Conservation (phyloP, 2,113 vertebrate genomes). For the Chaetorhynchus papuensis region DNA sequence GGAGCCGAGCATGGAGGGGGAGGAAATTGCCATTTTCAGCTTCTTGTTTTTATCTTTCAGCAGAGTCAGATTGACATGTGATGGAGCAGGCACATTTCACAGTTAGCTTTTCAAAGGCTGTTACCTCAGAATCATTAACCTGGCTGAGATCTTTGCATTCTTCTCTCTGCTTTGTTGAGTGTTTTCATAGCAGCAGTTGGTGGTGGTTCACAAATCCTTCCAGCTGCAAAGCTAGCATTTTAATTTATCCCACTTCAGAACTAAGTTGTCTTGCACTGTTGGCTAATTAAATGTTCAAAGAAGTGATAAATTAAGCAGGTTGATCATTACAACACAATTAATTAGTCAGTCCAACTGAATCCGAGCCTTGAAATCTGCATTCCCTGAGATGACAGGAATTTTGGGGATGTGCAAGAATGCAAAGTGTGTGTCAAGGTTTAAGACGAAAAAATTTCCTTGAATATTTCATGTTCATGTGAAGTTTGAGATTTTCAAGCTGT, state of each 20-base stretch:
- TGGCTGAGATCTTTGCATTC: constrained; percentile 6
- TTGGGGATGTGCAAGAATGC: background rate
- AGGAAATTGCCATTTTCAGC: background rate
- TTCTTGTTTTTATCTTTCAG: background rate
- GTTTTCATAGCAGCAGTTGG: constrained; percentile 53
- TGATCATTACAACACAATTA: constrained; percentile 78
- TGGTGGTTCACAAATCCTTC: constrained; percentile 62
- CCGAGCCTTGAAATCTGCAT: constrained; percentile 28
- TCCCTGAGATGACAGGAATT: constrained; percentile 15
- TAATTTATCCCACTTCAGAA: constrained; percentile 80
- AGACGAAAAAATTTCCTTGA: background rate
- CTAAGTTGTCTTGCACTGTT: constrained; percentile 79
- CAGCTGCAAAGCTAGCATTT: constrained; percentile 75
- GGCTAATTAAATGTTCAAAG: constrained; percentile 87
- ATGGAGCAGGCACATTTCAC: background rate
- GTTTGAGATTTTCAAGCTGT: background rate
- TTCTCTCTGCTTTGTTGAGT: constrained; percentile 45
- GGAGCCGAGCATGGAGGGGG: background rate
- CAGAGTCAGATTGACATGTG: background rate
- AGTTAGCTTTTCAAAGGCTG: background rate
- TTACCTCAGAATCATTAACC: constrained; percentile 34
- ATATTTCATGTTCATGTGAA: background rate
- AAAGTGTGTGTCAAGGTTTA: background rate
- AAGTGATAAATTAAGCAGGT: constrained; percentile 84
- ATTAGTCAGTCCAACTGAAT: constrained; percentile 76